Evolutionary conservation across 2,888 invertebrate genomes (phyloP), one percentile per base, ranked within the genome.

Genomic region (Agrypnus murinus): DNA sequence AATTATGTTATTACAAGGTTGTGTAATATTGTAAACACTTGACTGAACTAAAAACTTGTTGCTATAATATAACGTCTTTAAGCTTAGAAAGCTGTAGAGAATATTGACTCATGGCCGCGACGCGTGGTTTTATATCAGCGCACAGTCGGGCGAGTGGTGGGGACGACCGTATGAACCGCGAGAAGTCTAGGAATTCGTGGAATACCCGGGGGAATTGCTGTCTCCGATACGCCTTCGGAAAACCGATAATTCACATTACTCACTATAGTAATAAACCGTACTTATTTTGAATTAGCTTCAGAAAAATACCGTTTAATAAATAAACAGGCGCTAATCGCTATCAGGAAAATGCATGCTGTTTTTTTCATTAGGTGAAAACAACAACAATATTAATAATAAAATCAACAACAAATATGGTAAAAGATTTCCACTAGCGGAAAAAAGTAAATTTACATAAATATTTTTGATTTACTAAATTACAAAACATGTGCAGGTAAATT

Each of bases 201-300:
- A 68, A 68, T 59, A 60, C 62, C 62, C 62, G 68, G 68, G 68
- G 50, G 62, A 68, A 48, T 64, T 43, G 62, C 62, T 67, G 55
- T 40, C 46, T 59, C 14, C 14, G 59, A 66, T 50, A 46, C 34
- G 55, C 62, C 19, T 68, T 68, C 68, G 55, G 62, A 68, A 68
- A 68, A 62, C 62, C 68, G 62, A 68, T 68, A 68, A 58, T 58
- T 58, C 64, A n/a, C n/a, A 38, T 32, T 53, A 53, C 53, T 53
- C 53, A 53, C 32, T 34, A n/a, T n/a, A 14, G 53, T 34, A 34
- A 15, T 53, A 25, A 48, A 34, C 53, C 15, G 8, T 34, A n/a
- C n/a, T n/a, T n/a, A 9, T 25, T 50, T 25, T 7, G 32, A 34
- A 25, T 48, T 48, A 34, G 53, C 53, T 4, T 34, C 25, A 50